Base-by-base conservation (phyloP, 2,888 invertebrate genomes). In the Carterocephalus palaemon region DNA sequence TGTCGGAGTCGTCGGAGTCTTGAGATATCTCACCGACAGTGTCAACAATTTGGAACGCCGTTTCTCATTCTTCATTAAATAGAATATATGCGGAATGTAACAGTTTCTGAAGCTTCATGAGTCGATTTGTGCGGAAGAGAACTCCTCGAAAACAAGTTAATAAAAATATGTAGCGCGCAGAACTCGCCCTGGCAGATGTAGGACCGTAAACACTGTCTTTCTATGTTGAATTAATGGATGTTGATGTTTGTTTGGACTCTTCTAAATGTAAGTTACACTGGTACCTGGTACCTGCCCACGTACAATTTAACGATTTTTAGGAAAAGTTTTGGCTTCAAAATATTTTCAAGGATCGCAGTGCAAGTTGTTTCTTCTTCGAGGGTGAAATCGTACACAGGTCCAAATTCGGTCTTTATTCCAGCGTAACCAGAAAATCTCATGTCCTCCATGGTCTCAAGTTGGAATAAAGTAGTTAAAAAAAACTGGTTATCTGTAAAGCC, bases 1-100 rank as follows among this genome's bases (percentile, higher is more conserved):
- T 57, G 46, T 54, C 51, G 46, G n/a, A n/a, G n/a, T n/a, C n/a
- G n/a, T n/a, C 46, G 49, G 39, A 51, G 32, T 42, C 42, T 52
- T 51, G 49, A 37, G 33, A 47, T 56, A 47, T 46, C 48, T 53
- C 53, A 54, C 26, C 13, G 15, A 6, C 22, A 2, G 10, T 33
- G 41, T 42, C 41, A 34, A 26, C 33, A 9, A 4, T 12, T 33
- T 9, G 41, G 41, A 26, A 34, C 16, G 34, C 10, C 42, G 10
- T 42, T 28, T 24, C 15, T 42, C 42, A 42, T 42, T 42, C 42
- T 13, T 42, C 41, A 42, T 42, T 42, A 42, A 33, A 34, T 20
- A 22, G 20, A 42, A 42, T 28, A 28, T 34, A 42, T 28, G 9
- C 7, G 33, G 34, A 28, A 42, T 42, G 42, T 34, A 20, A 33